A percentile compares a stretch with the other conserved stretches of the same genome.
These are phyloP conservation scores for Gari tellinella DNA, from an alignment of 2,888 invertebrate species.

Conservation along the genomic window DNA sequence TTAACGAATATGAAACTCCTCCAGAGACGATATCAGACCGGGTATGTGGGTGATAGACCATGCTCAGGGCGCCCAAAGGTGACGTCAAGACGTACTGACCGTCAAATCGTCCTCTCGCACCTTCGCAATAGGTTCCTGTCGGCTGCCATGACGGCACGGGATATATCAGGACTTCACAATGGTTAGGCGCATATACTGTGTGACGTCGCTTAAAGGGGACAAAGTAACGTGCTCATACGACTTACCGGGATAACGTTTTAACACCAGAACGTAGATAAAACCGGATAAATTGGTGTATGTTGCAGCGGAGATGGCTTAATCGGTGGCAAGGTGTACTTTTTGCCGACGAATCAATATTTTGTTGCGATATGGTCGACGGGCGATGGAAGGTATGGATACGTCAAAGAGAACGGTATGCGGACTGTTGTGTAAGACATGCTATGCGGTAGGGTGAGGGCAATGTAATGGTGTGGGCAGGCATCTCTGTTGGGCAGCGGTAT, in stretches of 20 bases:
- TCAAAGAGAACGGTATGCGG: too few species aligned
- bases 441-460: too few species aligned
- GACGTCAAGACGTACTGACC: too few species aligned
- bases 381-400: constrained; percentile 1
- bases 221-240: not conserved
- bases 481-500: too few species aligned
- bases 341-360: not conserved
- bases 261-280: constrained; percentile 6
- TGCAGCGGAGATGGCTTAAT: constrained; percentile 10
- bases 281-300: constrained; percentile 8
- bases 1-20: too few species aligned
- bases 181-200: constrained; percentile 6
- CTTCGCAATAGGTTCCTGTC: not conserved
- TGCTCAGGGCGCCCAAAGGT: too few species aligned
- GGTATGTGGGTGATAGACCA: too few species aligned
- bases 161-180: constrained; percentile 4
- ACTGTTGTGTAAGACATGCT: too few species aligned
- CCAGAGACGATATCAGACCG: too few species aligned
- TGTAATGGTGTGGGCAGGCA: too few species aligned
- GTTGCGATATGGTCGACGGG: not conserved
- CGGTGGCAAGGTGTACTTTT: constrained; percentile 9
- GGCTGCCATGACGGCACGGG: constrained; percentile 2
- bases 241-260: constrained; percentile 9
- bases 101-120: too few species aligned
- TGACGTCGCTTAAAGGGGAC: not conserved